These are phyloP conservation scores for Contarinia nasturtii DNA, from an alignment of 1,140 invertebrate genomes.

Conservation along the genomic window DNA sequence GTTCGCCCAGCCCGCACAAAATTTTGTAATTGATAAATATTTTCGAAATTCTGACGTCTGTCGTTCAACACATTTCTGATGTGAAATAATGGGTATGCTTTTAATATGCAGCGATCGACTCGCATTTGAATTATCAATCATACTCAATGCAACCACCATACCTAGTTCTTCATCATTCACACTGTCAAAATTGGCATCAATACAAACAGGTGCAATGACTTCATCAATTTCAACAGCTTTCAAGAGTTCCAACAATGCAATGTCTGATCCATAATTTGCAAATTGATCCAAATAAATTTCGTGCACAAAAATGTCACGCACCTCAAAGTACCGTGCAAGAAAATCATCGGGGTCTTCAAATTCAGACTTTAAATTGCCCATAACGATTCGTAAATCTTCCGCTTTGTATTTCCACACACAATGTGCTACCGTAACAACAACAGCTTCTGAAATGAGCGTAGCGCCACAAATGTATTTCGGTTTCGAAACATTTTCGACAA, in stretches of 20 bases:
- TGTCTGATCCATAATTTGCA: slow-evolving; percentile 27
- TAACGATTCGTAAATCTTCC: not conserved
- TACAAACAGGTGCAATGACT: slow-evolving; percentile 20
- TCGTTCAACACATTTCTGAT: slow-evolving; percentile 17
- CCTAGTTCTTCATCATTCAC: slow-evolving; percentile 11
- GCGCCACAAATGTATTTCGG: not conserved
- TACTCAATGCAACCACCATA: slow-evolving; percentile 17
- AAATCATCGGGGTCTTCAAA: not conserved
- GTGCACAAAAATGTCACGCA: not conserved
- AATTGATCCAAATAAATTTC: slow-evolving; percentile 2
- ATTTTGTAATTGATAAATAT: slow-evolving; percentile 25
- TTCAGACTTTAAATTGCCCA: not conserved
- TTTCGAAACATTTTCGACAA: too few relatives aligned
- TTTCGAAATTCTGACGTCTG: slow-evolving; percentile 24
- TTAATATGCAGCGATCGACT: not conserved
- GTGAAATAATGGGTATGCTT: not conserved
- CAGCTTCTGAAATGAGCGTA: not conserved
- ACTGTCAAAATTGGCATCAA: slow-evolving; percentile 18
- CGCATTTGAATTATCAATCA: not conserved
- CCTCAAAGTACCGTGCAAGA: not conserved
- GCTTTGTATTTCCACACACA: not conserved
- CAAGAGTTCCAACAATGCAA: slow-evolving; percentile 23
- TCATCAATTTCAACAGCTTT: slow-evolving; percentile 12
- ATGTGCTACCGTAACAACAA: not conserved
- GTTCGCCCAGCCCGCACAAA: slow-evolving; percentile 27